Evolutionary conservation across 2,113 vertebrate genomes (phyloP), one percentile per base, ranked within the genome.

Genomic region (Bubalus kerabau): DNA sequence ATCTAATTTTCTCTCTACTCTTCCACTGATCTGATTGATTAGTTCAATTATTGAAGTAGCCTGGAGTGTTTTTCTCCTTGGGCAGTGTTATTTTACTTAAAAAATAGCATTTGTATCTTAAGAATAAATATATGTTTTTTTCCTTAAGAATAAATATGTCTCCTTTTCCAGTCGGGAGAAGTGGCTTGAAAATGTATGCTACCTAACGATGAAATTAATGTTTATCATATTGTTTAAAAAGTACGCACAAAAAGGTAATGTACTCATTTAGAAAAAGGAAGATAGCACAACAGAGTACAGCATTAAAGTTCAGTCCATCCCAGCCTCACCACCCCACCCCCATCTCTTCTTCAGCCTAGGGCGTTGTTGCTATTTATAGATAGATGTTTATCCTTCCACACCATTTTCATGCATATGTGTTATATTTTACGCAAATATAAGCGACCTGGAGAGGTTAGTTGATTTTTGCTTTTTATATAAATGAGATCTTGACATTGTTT

Each of bases 51-150:
- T 56, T 94, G 50, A 87, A 59, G 14, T 74, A 78, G 36, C 21
- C 32, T 40, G 26, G 28, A 62, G 50, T 67, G 32, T 90, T 94
- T 74, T 14, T 96, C 4, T 82, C 32, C 19, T 80, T 50, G 36
- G 95, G 3, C 13, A 52, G 36, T 85, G 30, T 94, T 94, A 30
- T 90, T 95, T 93, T 95, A 85, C 62, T 97, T 80, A 82, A 81
- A 78, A 93, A 80, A 62, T 52, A 84, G 43, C 14, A 0, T 83
- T 94, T 76, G 40, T 91, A 32, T 85, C 50, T 48, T 92, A 84
- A 85, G 36, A 82, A 84, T 74, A 67, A 43, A 43, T 85, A 12
- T 2, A 13, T 90, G 15, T 76, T 76, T 80, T 80, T 48, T 80
- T 28, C 43, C 43, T 78, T 28, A 78, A 26, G 64, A 71, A 71